Evolutionary conservation across 2,888 invertebrate species (phyloP).

Genomic region (Rhogogaster chlorosoma): DNA sequence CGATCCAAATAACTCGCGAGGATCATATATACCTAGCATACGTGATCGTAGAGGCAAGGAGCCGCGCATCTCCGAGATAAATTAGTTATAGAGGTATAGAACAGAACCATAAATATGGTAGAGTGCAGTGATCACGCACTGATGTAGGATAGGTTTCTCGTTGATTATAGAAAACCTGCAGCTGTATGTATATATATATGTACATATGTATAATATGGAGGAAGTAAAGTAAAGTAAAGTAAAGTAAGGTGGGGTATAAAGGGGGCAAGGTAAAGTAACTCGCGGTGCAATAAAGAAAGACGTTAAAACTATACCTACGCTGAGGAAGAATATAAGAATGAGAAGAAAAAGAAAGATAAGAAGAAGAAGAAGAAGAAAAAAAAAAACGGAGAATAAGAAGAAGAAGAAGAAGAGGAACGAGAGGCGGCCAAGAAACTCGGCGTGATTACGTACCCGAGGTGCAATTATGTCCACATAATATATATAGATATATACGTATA

Average conservation of each 20-base stretch:
- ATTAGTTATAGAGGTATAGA: too few relatives aligned
- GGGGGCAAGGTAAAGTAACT: background rate
- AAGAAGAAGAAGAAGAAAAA: slow-evolving; percentile 39
- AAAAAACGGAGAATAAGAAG: slow-evolving; percentile 38
- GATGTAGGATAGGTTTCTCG: background rate
- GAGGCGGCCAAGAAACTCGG: slow-evolving; percentile 58
- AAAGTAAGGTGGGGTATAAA: too few relatives aligned
- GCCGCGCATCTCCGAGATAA: too few relatives aligned
- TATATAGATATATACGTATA: background rate
- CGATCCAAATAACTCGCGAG: too few relatives aligned
- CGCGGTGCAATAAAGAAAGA: slow-evolving; percentile 54
- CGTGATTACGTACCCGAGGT: slow-evolving; percentile 26
- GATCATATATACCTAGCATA: too few relatives aligned
- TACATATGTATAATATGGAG: too few relatives aligned
- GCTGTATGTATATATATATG: too few relatives aligned
- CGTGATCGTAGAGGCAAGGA: too few relatives aligned
- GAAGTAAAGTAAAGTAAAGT: background rate
- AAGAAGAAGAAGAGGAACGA: slow-evolving; percentile 29
- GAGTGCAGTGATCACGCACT: background rate
- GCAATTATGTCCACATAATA: slow-evolving; percentile 23
- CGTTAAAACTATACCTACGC: background rate
- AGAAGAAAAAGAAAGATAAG: slow-evolving; percentile 46
- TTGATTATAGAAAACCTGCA: background rate
- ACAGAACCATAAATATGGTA: background rate
- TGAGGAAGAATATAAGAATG: background rate